Base-by-base conservation (phyloP, 2,113 vertebrate genomes). In the Petroica traversi region DNA sequence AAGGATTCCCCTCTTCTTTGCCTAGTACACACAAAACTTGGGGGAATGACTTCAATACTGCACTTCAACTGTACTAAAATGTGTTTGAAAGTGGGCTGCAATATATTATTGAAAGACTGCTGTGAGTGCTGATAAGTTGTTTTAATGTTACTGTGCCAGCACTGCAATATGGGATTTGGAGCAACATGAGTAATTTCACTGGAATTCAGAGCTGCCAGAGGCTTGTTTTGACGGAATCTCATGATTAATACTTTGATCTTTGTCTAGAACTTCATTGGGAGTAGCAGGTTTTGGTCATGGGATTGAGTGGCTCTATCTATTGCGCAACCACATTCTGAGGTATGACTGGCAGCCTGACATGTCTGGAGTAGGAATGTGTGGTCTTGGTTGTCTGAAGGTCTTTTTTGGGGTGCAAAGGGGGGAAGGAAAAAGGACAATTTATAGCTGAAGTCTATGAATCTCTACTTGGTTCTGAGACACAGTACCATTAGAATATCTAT, bases 221-320 rank as follows among this genome's bases (percentile, higher is more conserved):
- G 17, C 49, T 71, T 79, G 24, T 80, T 92, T 80, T 74, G 26
- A 48, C 67, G 55, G 6, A 19, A 36, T 89, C 91, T 84, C 28
- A 41, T 86, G 79, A 87, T 81, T 86, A 61, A 40, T 51, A 3
- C 63, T 85, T 96, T 88, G 75, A 90, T 96, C 85, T 88, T 66
- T 91, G 51, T 74, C 66, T 89, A 51, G 63, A 77, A 48, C 63
- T 76, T 80, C 38, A 23, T 15, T 73, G 49, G 38, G 59, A 96
- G 12, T 76, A 58, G 29, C 41, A 51, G 26, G 14, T 66, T 90
- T 79, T 95, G 90, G 71, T 90, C 74, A 83, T 71, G 78, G n/a
- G 48, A 8, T 73, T 76, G 59, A 36, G 24, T 52, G 74, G 17
- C 19, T 62, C 24, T 20, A 1, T 89, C 26, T 78, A 4, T 48